phyloP scores from a whole-genome alignment of 2,797 vertebrate species.

The Furcifer pardalis region DNA sequence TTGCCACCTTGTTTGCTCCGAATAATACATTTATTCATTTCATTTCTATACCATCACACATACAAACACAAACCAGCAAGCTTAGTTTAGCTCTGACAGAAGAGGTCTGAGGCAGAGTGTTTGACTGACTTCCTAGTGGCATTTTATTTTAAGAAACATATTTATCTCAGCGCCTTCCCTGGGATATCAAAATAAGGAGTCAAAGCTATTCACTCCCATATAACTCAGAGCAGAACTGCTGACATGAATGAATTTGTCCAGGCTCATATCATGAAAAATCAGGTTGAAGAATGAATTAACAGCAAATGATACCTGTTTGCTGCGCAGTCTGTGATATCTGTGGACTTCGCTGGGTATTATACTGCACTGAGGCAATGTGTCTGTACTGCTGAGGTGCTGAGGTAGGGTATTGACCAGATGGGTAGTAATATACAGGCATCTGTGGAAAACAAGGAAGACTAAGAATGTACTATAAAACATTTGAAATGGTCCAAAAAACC shows the following conservation, averaged over 20 bases:
- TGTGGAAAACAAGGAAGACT: constrained; percentile 62
- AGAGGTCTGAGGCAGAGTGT: not conserved
- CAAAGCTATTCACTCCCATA: not conserved
- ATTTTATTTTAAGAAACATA: constrained; percentile 3
- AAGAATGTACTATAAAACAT: not conserved
- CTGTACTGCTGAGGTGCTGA: constrained; percentile 88
- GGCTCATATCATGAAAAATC: not conserved
- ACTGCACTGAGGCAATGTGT: constrained; percentile 84
- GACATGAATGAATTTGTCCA: not conserved
- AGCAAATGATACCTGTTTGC: constrained; percentile 77
- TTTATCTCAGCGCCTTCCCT: not conserved
- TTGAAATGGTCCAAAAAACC: not conserved
- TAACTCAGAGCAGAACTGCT: not conserved
- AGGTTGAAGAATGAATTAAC: constrained; percentile 35
- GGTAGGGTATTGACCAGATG: constrained; percentile 91
- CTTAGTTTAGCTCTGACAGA: not conserved
- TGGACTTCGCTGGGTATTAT: constrained; percentile 78
- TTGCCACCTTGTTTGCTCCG: not conserved
- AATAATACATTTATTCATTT: no score
- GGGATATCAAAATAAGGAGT: not conserved
- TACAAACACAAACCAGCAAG: not conserved
- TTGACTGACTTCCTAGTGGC: not conserved
- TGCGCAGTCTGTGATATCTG: constrained; percentile 79
- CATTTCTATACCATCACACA: no score
- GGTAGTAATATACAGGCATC: constrained; percentile 90